Base-by-base conservation (phyloP, 2,113 vertebrate species). In the Amphiprion ocellaris region DNA sequence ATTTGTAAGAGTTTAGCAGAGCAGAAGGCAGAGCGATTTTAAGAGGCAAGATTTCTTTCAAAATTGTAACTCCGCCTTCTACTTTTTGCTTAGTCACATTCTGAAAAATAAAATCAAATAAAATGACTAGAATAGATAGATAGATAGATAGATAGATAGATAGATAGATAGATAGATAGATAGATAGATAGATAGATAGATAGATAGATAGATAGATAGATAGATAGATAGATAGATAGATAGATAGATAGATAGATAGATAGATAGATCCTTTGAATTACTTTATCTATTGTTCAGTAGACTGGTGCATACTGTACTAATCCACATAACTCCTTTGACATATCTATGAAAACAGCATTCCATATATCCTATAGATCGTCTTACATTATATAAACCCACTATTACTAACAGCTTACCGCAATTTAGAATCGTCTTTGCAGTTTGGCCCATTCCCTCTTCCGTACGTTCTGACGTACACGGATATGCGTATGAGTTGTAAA, bases 401-500 rank as follows among this genome's bases (percentile, higher is more conserved):
- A 14, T 44, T 15, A 44, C 12, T 2, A 14, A 14, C 4, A 14
- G 14, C 41, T 12, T 14, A 44, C 11, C 3, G 55, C 7, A 0
- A 9, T 62, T 69, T 59, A 46, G 5, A 30, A 70, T 44, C n/a
- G 37, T 23, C 7, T 28, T 1, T 56, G 26, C 0, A 15, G 19
- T 82, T 88, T 89, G 85, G 16, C 50, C 74, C 55, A 26, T 52
- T 15, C 24, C 52, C 0, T 1, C 5, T 73, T 79, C 86, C 83
- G 87, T 92, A 87, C 50, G 0, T 71, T 39, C 7, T 77, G 69
- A 87, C 87, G 81, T 23, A 63, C 19, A 4, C 6, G 17, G 10
- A 56, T n/a, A 6, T 61, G 82, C 73, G 86, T 78, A 79, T 37
- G 54, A 21, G 12, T 87, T 92, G 90, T 93, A 93, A 93, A 93